phyloP scores from a whole-genome alignment of 2,888 invertebrate species.

The Orthonevra nobilis region DNA sequence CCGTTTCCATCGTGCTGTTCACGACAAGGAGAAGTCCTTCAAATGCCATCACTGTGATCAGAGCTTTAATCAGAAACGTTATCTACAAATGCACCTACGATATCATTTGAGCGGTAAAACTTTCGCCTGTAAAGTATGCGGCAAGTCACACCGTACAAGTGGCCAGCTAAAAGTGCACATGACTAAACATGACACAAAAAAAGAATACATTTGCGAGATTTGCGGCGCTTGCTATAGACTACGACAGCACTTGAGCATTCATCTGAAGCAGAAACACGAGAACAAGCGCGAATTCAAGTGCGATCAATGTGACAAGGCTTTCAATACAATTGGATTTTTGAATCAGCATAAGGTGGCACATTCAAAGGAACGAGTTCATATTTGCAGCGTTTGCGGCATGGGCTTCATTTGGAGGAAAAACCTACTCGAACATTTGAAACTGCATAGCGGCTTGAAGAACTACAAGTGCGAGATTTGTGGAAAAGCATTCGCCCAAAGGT shows the following conservation, averaged over 20 bases:
- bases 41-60: constrained; percentile 44
- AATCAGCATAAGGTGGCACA: constrained; percentile 75
- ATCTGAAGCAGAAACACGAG: constrained; percentile 72
- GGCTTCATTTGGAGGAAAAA: constrained; percentile 76
- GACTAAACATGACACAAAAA: constrained; percentile 29
- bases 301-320: constrained; percentile 73
- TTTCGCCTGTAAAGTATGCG: constrained; percentile 35
- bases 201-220: constrained; percentile 41
- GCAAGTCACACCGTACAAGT: constrained; percentile 38
- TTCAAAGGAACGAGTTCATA: constrained; percentile 71
- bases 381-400: constrained; percentile 73
- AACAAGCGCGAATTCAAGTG: constrained; percentile 75
- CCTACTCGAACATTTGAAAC: constrained; percentile 74
- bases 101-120: constrained; percentile 26
- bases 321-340: constrained; percentile 74
- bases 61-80: constrained; percentile 36
- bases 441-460: constrained; percentile 73
- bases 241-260: constrained; percentile 40
- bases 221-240: constrained; percentile 45
- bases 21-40: background rate
- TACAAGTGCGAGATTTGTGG: constrained; percentile 74
- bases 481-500: constrained; percentile 73
- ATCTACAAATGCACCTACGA: constrained; percentile 44
- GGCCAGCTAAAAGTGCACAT: constrained; percentile 50
- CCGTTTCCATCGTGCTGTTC: constrained; percentile 29